These are phyloP conservation scores for Lineus longissimus DNA, from an alignment of 1,140 invertebrate species.

Conservation along the genomic window DNA sequence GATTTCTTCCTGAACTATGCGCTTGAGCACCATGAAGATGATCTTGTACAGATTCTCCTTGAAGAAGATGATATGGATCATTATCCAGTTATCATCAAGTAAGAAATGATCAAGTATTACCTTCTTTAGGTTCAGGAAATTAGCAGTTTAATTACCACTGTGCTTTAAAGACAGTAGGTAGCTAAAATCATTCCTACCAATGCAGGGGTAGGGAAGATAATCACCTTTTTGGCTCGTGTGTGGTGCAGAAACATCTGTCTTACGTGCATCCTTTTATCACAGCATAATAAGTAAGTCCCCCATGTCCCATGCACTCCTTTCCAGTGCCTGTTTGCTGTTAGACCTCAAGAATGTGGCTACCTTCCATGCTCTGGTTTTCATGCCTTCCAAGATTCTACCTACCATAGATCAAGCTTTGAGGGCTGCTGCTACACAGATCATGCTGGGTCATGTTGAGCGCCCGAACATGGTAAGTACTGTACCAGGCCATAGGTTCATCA, in stretches of 20 bases:
- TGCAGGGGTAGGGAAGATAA: too few species aligned
- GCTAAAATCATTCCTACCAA: background rate
- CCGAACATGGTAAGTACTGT: slow-evolving; percentile 35
- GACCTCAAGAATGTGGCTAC: slow-evolving; percentile 60
- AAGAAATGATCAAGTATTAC: background rate
- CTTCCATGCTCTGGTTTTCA: slow-evolving; percentile 59
- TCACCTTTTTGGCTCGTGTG: too few species aligned
- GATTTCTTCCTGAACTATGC: slow-evolving; percentile 26
- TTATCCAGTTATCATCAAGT: slow-evolving; percentile 26
- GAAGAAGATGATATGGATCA: slow-evolving; percentile 40
- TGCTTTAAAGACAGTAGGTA: background rate
- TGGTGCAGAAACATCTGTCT: too few species aligned
- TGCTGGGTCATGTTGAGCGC: slow-evolving; percentile 45
- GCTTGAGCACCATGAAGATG: slow-evolving; percentile 30
- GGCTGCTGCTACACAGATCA: slow-evolving; percentile 61
- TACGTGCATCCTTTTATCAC: too few species aligned
- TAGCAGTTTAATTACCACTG: background rate
- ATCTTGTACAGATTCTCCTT: slow-evolving; percentile 38
- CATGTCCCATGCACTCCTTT: slow-evolving; percentile 28
- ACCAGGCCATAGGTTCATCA: background rate
- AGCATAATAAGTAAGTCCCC: too few species aligned
- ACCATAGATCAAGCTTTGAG: slow-evolving; percentile 63
- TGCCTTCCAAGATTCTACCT: slow-evolving; percentile 59
- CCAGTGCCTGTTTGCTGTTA: slow-evolving; percentile 64
- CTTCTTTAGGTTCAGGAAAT: background rate